Evolutionary conservation across 1,140 invertebrate genomes (phyloP).

Genomic region (Conus betulinus): DNA sequence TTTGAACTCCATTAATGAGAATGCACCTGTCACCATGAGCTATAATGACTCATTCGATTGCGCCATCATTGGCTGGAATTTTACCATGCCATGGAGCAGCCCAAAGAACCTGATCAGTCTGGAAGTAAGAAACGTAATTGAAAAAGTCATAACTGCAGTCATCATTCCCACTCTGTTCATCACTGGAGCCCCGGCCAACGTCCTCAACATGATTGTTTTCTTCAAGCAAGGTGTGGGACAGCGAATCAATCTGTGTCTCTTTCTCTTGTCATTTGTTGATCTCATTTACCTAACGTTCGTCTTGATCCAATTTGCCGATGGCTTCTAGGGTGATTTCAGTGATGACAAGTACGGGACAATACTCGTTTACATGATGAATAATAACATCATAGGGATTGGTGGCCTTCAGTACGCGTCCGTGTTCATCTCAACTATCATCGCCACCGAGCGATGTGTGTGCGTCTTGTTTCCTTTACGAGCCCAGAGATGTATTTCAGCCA

Average conservation of each 20-base stretch:
- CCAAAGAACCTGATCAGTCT: no score
- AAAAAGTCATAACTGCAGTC: neutral
- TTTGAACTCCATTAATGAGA: no score
- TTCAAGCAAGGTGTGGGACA: conserved; percentile 8
- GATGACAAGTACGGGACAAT: no score
- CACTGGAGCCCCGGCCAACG: neutral
- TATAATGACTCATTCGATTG: no score
- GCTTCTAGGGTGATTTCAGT: no score
- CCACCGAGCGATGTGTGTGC: neutral
- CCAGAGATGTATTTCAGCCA: neutral
- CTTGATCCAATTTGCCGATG: neutral
- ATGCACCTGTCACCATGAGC: no score
- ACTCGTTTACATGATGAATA: neutral
- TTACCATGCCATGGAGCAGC: no score
- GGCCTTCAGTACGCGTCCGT: neutral
- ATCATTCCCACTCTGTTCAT: neutral
- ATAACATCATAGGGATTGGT: neutral
- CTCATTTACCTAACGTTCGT: neutral
- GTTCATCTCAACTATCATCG: neutral
- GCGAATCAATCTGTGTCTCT: conserved; percentile 5
- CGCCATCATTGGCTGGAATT: no score
- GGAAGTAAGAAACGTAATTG: no score
- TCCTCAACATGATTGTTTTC: neutral
- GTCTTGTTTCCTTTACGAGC: neutral
- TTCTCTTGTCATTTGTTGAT: neutral